Percentiles rank a stretch among this genome's conserved stretches.
Conservation (phyloP, 2,888 invertebrate genomes). For the Diabrotica balteata region DNA sequence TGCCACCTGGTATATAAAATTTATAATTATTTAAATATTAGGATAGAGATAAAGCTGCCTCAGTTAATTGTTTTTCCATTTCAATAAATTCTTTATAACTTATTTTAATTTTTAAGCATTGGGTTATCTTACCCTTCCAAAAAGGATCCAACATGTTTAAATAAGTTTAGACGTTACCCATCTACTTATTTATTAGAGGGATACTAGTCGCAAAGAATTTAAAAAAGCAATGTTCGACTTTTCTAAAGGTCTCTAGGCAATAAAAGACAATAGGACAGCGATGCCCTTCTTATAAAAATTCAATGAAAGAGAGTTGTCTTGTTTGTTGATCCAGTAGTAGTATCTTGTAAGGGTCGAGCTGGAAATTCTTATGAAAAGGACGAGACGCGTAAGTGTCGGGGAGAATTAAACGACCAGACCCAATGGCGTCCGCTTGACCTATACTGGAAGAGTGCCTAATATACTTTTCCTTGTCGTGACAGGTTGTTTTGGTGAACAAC, state of each 20-base stretch:
- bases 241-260: not conserved
- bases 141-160: too few relatives aligned
- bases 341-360: constrained; percentile 1
- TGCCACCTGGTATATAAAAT: too few relatives aligned
- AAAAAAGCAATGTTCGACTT: constrained; percentile 1
- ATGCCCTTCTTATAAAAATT: constrained; percentile 3
- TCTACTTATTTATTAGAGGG: too few relatives aligned
- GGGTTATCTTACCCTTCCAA: too few relatives aligned
- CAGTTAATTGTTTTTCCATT: too few relatives aligned
- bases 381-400: not conserved
- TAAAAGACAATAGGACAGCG: not conserved
- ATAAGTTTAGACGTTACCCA: too few relatives aligned
- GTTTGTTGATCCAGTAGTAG: not conserved
- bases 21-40: too few relatives aligned
- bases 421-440: constrained; percentile 3
- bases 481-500: too few relatives aligned
- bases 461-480: too few relatives aligned
- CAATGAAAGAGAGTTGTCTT: not conserved
- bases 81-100: too few relatives aligned
- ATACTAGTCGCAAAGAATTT: not conserved
- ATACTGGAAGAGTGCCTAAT: not conserved
- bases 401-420: not conserved
- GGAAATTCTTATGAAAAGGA: not conserved
- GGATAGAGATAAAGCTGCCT: too few relatives aligned
- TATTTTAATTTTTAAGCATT: too few relatives aligned